Evolutionary conservation across 2,888 invertebrate species (phyloP), one percentile per base, ranked within the genome.

Genomic region (Mesorhabditis sp.): DNA sequence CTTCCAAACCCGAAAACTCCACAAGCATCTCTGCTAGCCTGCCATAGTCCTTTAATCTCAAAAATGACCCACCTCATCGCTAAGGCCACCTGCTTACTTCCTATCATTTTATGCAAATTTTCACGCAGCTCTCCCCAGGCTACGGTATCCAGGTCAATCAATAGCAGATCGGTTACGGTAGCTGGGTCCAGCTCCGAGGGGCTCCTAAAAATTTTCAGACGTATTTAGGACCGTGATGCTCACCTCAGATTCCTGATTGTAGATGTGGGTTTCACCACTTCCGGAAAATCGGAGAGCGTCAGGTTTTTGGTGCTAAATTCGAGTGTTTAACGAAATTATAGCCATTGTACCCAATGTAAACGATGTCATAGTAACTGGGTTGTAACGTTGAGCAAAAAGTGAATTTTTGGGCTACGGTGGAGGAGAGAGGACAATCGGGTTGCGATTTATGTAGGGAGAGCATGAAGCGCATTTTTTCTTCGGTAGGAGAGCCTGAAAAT

Each of bases 401-500:
- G n/a, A 50, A 50, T 13, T n/a, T 10, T 2, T n/a, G 58, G 2
- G 7, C 58, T 13, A 13, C n/a, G 7, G 58, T 50, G 2, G n/a
- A 50, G n/a, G 7, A 50, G n/a, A 50, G 58, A 2, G 58, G 10
- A n/a, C 58, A 50, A 13, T 50, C n/a, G 7, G 58, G 58, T 10
- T 13, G 7, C n/a, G 58, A 2, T n/a, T 50, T 10, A 50, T 50
- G 7, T 10, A 50, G 58, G 2, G 58, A 50, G 10, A 50, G n/a
- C 58, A 50, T 50, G 7, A 50, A n/a, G n/a, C 58, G 58, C 7
- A 13, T 50, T 50, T 50, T 50, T n/a, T 50, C 58, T n/a, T 50
- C 58, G n/a, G n/a, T 50, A 13, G 58, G 58, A 13, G 58, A 50
- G n/a, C 58, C 58, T 50, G 58, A n/a, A 50, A 50, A 50, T 50